Conservation (phyloP, 2,113 vertebrate genomes). For the Chlamydotis undulata region DNA sequence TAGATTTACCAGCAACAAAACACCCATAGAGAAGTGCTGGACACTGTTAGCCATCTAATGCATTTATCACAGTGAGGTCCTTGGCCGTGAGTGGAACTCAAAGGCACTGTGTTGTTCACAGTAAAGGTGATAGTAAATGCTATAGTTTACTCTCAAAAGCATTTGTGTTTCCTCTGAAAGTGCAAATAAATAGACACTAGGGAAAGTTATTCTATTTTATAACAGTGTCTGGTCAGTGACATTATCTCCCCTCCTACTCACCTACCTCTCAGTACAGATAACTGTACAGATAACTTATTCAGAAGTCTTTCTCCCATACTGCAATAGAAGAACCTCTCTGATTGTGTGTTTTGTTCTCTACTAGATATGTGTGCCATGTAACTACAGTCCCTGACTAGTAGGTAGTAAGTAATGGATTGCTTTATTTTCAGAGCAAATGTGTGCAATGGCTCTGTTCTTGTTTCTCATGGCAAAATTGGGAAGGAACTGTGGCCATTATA, state of each 20-base stretch:
- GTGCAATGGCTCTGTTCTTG: accelerated
- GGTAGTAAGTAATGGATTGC: not conserved
- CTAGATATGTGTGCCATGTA: not conserved
- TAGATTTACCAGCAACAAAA: not conserved
- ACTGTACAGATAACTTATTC: not conserved
- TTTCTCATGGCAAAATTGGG: not conserved
- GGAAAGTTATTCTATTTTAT: not conserved
- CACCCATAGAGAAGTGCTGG: not conserved
- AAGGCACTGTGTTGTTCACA: not conserved
- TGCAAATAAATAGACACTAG: not conserved
- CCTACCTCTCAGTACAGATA: not conserved
- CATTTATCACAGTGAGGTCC: not conserved
- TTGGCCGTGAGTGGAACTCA: not conserved
- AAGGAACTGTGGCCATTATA: not conserved
- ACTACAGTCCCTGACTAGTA: not conserved
- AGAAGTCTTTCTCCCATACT: not conserved
- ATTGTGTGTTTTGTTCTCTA: not conserved
- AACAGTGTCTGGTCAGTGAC: not conserved
- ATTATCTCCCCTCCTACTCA: not conserved
- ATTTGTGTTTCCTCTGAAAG: not conserved
- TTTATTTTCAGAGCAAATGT: not conserved
- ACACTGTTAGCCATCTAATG: not conserved
- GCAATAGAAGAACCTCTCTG: not conserved
- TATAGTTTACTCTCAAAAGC: not conserved
- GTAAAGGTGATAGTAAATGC: not conserved